Evolutionary conservation across 2,797 vertebrate genomes (phyloP), one percentile per base, ranked within the genome.

Genomic region (Decapterus maruadsi): DNA sequence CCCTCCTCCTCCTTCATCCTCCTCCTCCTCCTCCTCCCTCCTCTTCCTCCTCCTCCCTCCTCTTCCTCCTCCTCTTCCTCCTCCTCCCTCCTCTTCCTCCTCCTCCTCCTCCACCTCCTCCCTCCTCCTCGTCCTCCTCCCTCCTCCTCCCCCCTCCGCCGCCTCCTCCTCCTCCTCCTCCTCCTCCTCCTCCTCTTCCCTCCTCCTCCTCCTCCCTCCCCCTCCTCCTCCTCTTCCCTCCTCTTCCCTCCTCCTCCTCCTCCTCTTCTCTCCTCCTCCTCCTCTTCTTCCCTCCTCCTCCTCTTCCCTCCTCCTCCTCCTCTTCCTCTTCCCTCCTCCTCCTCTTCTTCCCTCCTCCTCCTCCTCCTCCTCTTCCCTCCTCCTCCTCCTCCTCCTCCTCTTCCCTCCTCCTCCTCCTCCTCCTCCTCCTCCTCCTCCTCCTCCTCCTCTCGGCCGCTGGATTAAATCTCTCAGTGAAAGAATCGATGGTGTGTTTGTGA

Each of bases 401-500:
- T n/a, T n/a, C n/a, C n/a, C 60, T 26, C 26, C 26, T 26, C 26
- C 26, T 26, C 26, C 26, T 26, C 5, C 68, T 60, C 63, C 22
- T 61, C 19, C 6, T 17, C 19, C 17, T 4, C n/a, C 12, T 13
- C 36, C 65, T 14, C 26, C 16, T 57, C 53, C 34, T n/a, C 76
- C 60, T 79, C 74, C 11, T 63, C 75, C 20, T 71, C 83, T 69
- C 57, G 68, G 80, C 86, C 77, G 79, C 70, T 84, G 86, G 90
- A 91, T 93, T 92, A 84, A 89, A 93, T 87, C 89, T 90, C 78
- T 88, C 53, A 26, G 76, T 78, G 83, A 75, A 88, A 91, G 3
- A 93, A 94, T 93, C 94, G 89, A 92, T 93, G 78, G 26, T 22
- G 70, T 75, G 82, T 83, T 88, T 29, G 13, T 77, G 67, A 82